These are phyloP conservation scores for Anoncus sp. DNA, from an alignment of 2,888 invertebrate genomes.

Conservation along the genomic window DNA sequence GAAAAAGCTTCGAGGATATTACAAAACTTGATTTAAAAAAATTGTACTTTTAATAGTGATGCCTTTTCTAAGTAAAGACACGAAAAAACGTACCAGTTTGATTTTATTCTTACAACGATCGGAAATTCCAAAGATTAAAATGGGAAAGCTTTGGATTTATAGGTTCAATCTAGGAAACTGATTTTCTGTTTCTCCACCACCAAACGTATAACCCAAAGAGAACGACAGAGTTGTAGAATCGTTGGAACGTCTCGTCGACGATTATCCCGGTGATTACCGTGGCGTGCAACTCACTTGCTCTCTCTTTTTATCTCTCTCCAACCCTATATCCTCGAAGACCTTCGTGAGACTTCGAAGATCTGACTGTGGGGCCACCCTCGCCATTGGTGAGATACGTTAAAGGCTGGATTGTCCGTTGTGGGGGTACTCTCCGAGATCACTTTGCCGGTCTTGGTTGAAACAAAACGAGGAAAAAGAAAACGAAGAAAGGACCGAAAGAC, in stretches of 20 bases:
- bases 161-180: slow-evolving; percentile 13
- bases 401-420: slow-evolving; percentile 30
- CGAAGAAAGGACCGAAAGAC: slow-evolving; percentile 70
- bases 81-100: neutral
- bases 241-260: slow-evolving; percentile 45
- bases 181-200: slow-evolving; percentile 15
- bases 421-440: slow-evolving; percentile 38
- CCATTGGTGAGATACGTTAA: slow-evolving; percentile 39
- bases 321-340: slow-evolving; percentile 31
- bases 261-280: slow-evolving; percentile 62
- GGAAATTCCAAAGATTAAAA: neutral
- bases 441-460: slow-evolving; percentile 29
- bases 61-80: no score
- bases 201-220: slow-evolving; percentile 5
- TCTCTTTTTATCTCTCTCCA: slow-evolving; percentile 10
- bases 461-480: slow-evolving; percentile 20
- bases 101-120: neutral
- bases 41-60: no score
- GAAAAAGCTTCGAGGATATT: neutral
- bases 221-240: slow-evolving; percentile 27
- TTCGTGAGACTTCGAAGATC: slow-evolving; percentile 56
- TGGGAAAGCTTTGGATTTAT: neutral
- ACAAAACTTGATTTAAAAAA: neutral
- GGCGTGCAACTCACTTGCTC: slow-evolving; percentile 40
- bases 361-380: slow-evolving; percentile 52